These are phyloP conservation scores for Oreochromis mossambicus DNA, from an alignment of 2,797 vertebrate genomes.

Conservation along the genomic window DNA sequence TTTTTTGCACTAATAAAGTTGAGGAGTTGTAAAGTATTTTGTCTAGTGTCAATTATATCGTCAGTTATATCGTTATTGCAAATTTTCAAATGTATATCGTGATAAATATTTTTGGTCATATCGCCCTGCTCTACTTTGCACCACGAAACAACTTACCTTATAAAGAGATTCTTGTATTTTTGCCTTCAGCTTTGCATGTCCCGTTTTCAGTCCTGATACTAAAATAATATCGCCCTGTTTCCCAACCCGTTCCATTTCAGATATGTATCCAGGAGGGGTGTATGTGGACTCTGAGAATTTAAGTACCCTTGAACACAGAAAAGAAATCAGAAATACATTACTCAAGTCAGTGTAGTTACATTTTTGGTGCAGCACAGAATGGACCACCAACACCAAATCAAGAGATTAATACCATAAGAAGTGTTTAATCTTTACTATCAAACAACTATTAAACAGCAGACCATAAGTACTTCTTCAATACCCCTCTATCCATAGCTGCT, in stretches of 20 bases:
- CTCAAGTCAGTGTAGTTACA: neutral
- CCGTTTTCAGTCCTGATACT: constrained; percentile 89
- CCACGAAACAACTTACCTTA: constrained; percentile 70
- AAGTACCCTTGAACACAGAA: constrained; percentile 78
- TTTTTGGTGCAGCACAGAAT: neutral
- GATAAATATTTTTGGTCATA: too few relatives aligned
- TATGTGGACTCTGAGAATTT: constrained; percentile 95
- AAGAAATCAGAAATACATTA: neutral
- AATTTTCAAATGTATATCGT: too few relatives aligned
- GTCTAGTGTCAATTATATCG: too few relatives aligned
- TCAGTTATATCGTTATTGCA: too few relatives aligned
- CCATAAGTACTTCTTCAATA: neutral
- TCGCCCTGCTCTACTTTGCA: neutral
- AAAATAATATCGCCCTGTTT: constrained; percentile 82
- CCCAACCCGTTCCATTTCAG: constrained; percentile 92
- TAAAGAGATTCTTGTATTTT: constrained; percentile 89
- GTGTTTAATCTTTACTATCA: neutral
- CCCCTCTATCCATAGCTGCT: neutral
- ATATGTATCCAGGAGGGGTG: constrained; percentile 88
- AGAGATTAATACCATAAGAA: neutral
- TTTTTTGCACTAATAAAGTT: too few relatives aligned
- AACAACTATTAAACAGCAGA: neutral
- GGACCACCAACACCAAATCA: neutral
- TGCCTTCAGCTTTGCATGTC: constrained; percentile 90
- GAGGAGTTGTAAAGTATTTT: too few relatives aligned